Evolutionary conservation across 2,888 invertebrate genomes (phyloP), one percentile per base, ranked within the genome.

Genomic region (Pandemis cinnamomeana): DNA sequence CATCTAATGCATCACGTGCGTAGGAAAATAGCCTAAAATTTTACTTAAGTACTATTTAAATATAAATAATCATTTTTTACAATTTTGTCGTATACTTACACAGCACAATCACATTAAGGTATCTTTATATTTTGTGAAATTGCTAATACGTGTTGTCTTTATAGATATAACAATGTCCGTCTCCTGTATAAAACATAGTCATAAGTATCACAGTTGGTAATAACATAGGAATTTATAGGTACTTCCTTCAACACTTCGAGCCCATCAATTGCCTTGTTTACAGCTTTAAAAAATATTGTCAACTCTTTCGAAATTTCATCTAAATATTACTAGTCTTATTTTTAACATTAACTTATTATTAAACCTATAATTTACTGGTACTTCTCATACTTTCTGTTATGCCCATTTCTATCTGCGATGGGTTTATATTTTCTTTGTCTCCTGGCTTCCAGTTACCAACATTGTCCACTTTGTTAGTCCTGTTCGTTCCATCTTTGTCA

Each of bases 381-480:
- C 89, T 89, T 67, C 84, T 88, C 89, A 89, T 91, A 79, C 91
- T 90, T 82, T 94, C 89, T 71, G 92, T 88, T 67, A 94, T 84
- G 60, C 92, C 90, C 84, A 90, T 89, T 86, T 92, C 90, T 81
- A 92, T 89, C 85, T 90, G 89, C 68, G 89, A 85, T 82, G 89
- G 89, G 55, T 86, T 87, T 62, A 91, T 72, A 75, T 81, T 84
- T 76, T 85, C 85, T 68, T 82, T 84, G 71, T 78, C 82, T 73
- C 46, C 81, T 42, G 80, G 82, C 75, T 78, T 68, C 63, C 72
- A 76, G 58, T 76, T 77, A 46, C 72, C 79, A 60, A 77, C 76
- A 11, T 80, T 77, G 27, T 81, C 81, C 48, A 75, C 78, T 64
- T 77, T 81, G 75, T 83, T 82, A 13, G 79, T 84, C 27, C 83